phyloP scores from a whole-genome alignment of 2,113 vertebrate genomes.

The Gyps fulvus region DNA sequence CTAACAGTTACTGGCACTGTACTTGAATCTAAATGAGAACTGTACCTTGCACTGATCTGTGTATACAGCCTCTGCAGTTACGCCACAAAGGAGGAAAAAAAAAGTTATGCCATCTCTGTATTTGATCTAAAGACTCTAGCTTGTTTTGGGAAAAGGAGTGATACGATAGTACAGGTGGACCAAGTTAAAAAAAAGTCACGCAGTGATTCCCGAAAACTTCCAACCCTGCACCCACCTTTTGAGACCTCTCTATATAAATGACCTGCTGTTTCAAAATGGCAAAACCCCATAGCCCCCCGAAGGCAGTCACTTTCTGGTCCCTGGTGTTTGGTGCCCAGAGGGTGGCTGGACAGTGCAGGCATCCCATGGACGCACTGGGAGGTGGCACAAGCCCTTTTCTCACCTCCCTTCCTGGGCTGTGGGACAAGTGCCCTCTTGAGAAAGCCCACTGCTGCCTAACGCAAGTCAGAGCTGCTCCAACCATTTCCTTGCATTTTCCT shows the following conservation, averaged over 20 bases:
- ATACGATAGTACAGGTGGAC: background rate
- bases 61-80: background rate
- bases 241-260: background rate
- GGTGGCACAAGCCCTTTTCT: background rate
- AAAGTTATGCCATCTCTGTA: background rate
- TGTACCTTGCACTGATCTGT: background rate
- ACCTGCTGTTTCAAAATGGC: background rate
- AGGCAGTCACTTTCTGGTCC: background rate
- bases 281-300: fast-evolving
- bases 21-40: background rate
- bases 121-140: background rate
- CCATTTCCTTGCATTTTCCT: background rate
- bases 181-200: background rate
- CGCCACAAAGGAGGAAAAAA: background rate
- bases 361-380: fast-evolving
- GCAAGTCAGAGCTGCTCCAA: background rate
- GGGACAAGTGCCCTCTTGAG: background rate
- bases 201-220: background rate
- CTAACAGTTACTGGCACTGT: background rate
- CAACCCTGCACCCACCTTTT: background rate
- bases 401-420: background rate
- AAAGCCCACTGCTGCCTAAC: background rate
- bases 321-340: fast-evolving
- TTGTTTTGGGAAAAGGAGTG: background rate
- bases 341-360: background rate